A percentile compares a stretch with the other conserved stretches of the same genome.
Evolutionary conservation across 2,797 vertebrate genomes (phyloP).

Genomic region (Sphenopsis melanotis): DNA sequence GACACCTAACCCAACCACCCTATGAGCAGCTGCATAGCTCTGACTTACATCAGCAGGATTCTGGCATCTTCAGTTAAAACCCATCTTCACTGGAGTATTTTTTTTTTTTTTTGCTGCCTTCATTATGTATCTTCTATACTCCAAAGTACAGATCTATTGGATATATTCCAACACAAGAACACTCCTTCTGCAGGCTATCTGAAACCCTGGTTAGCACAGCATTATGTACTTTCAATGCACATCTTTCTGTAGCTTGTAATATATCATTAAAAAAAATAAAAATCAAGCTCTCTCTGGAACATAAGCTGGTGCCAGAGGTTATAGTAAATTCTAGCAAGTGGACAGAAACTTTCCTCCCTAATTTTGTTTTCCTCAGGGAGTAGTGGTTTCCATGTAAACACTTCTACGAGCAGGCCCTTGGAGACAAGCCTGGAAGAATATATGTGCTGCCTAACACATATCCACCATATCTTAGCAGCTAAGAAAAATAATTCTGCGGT

Average conservation of each 20-base stretch:
- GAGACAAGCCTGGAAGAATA: slow-evolving; percentile 27
- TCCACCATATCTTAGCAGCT: slow-evolving; percentile 15
- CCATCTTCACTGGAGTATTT: background rate
- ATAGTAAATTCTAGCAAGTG: slow-evolving; percentile 40
- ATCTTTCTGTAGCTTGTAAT: background rate
- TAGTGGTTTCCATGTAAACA: slow-evolving; percentile 60
- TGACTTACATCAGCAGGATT: background rate
- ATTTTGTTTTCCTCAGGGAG: slow-evolving; percentile 36
- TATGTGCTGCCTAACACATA: slow-evolving; percentile 8
- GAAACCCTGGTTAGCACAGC: background rate
- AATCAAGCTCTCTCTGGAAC: background rate
- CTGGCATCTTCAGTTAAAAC: background rate
- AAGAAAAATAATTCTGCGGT: slow-evolving; percentile 19
- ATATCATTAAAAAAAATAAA: background rate
- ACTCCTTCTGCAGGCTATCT: background rate
- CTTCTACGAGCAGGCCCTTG: background rate
- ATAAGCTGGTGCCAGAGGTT: slow-evolving; percentile 5
- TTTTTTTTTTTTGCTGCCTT: background rate
- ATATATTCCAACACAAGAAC: background rate
- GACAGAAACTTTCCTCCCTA: slow-evolving; percentile 17
- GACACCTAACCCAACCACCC: background rate
- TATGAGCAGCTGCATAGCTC: background rate
- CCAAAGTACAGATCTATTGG: background rate
- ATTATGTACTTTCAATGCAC: background rate
- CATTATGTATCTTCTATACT: background rate